Percentiles rank a stretch among this genome's conserved stretches.
Conservation (phyloP, 2,797 vertebrate genomes). For the Paedocypris micromegethes region DNA sequence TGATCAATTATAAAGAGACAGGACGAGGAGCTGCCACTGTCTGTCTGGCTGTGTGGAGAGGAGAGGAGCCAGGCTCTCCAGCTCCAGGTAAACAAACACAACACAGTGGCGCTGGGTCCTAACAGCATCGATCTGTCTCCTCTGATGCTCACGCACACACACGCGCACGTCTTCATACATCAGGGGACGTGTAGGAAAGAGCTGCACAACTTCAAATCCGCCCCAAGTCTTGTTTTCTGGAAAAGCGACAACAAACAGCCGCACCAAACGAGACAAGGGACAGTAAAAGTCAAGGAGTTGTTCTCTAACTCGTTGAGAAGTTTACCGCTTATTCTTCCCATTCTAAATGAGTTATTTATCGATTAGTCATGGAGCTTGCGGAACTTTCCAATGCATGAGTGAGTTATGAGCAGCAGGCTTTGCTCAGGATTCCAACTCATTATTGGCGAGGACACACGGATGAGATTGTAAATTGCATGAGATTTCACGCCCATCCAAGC, state of each 20-base stretch:
- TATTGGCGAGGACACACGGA: slow-evolving; percentile 37
- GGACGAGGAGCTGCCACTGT: slow-evolving; percentile 68
- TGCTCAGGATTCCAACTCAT: slow-evolving; percentile 44
- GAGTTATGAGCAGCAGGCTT: slow-evolving; percentile 38
- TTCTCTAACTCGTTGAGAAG: neutral
- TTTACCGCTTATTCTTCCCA: slow-evolving; percentile 20
- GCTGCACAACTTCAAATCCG: slow-evolving; percentile 18
- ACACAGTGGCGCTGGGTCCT: slow-evolving; percentile 85
- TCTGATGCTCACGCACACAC: slow-evolving; percentile 52
- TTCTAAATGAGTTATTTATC: slow-evolving; percentile 41
- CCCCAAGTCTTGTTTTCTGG: slow-evolving; percentile 26
- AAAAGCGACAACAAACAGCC: slow-evolving; percentile 23
- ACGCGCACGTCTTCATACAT: slow-evolving; percentile 35
- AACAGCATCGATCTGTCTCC: slow-evolving; percentile 93
- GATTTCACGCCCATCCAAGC: slow-evolving; percentile 54
- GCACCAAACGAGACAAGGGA: neutral
- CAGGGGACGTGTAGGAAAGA: slow-evolving; percentile 31
- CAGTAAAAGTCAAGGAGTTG: neutral
- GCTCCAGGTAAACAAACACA: slow-evolving; percentile 97
- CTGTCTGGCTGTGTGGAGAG: slow-evolving; percentile 86
- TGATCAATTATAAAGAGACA: slow-evolving; percentile 99
- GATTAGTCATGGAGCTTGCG: slow-evolving; percentile 38
- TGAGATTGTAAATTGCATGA: slow-evolving; percentile 49
- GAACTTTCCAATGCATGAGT: slow-evolving; percentile 40
- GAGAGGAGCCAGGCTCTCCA: slow-evolving; percentile 90